Base-by-base conservation (phyloP, 2,797 vertebrate species). In the Triplophysa yarkandensis region DNA sequence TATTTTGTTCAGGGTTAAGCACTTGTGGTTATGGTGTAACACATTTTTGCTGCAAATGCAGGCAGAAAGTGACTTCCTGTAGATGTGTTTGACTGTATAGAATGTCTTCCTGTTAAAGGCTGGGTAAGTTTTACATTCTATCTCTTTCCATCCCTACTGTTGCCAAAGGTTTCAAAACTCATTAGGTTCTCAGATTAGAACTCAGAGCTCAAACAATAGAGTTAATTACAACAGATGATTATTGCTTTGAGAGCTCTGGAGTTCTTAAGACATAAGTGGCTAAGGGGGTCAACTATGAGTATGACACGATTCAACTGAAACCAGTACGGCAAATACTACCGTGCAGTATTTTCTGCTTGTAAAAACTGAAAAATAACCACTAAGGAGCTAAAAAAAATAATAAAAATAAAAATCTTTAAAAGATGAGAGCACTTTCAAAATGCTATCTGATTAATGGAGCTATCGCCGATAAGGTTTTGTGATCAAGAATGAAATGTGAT, bases 201-300 rank as follows among this genome's bases (percentile, higher is more conserved):
- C 77, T 78, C 77, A 70, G 68, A 75, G 77, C 68, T 79, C 77
- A 78, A 81, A 85, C 83, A 85, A 85, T 84, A 78, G 77, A 83
- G 83, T 83, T 86, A 86, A 86, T 86, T 84, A 86, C 81, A 62
- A 83, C 74, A 74, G 78, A 79, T 84, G 77, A 84, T 83, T 85
- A 73, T 77, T 78, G 84, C 80, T 72, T 74, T 81, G 61, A 76
- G 75, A 72, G 66, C 65, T 74, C 48, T 74, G 68, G 39, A 69
- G 73, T 80, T 76, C 46, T 75, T 77, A 69, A 77, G 57, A 74
- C 63, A 57, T 63, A 44, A 77, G 67, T 71, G 73, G 76, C 74
- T 50, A 23, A 27, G 39, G 77, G 79, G 61, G 61, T n/a, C 69
- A 41, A 58, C 50, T 76, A 73, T 72, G 25, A 28, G 52, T 55